Conservation (phyloP, 2,113 vertebrate species). For the Castor canadensis region DNA sequence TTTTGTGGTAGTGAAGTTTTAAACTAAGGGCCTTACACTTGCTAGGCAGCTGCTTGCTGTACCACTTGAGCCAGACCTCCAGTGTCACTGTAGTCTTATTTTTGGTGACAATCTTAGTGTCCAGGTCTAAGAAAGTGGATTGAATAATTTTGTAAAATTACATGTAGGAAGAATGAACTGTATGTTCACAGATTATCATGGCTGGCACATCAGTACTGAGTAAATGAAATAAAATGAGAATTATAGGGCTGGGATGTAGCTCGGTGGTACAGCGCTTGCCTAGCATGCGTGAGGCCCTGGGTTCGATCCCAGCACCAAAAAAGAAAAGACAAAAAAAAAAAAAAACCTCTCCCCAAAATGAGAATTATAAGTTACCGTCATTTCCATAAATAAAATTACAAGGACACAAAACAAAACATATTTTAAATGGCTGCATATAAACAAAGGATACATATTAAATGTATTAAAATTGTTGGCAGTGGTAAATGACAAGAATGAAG, state of each 20-base stretch:
- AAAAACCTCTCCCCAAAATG: too few species aligned
- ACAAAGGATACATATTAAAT: neutral
- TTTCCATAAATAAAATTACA: neutral
- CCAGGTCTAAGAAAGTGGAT: neutral
- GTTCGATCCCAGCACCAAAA: too few species aligned
- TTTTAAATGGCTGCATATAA: neutral
- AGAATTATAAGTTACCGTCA: neutral
- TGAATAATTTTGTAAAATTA: neutral
- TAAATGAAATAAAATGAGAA: constrained; percentile 1
- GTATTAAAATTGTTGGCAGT: neutral
- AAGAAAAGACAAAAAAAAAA: too few species aligned
- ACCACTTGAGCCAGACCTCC: too few species aligned
- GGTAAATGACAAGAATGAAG: neutral
- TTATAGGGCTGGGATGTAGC: too few species aligned
- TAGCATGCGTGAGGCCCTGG: too few species aligned
- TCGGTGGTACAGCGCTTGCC: too few species aligned
- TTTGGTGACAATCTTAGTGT: neutral
- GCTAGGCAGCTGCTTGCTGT: too few species aligned
- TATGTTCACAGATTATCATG: neutral
- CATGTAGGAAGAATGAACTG: neutral
- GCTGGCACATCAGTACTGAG: neutral
- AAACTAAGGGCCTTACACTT: too few species aligned
- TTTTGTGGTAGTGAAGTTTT: too few species aligned
- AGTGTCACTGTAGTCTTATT: too few species aligned
- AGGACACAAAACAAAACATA: neutral